Conservation (phyloP, 1,140 invertebrate species). For the Euschistus heros region DNA sequence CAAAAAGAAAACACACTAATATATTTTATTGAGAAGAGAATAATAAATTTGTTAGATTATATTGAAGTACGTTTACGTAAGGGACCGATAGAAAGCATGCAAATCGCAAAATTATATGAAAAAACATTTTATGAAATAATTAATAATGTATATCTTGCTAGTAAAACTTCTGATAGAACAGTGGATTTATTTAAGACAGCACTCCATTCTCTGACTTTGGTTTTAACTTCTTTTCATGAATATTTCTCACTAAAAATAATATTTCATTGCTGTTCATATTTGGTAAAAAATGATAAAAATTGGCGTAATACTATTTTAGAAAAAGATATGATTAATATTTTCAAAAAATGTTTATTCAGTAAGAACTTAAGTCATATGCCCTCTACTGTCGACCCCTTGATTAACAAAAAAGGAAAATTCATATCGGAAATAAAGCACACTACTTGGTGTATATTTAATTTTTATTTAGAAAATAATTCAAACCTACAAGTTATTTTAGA, state of each 20-base stretch:
- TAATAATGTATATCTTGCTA: too few species aligned
- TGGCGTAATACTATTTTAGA: background rate
- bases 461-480: background rate
- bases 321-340: background rate
- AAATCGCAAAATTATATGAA: too few species aligned
- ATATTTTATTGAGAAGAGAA: background rate
- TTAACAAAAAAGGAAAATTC: background rate
- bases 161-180: too few species aligned
- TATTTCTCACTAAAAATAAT: background rate
- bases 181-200: too few species aligned
- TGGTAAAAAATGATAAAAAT: background rate
- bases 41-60: background rate
- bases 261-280: background rate
- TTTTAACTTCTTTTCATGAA: slow-evolving; percentile 5
- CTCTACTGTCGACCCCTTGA: background rate
- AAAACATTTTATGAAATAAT: too few species aligned
- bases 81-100: too few species aligned
- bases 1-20: background rate
- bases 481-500: background rate
- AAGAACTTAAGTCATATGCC: background rate
- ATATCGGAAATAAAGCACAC: background rate
- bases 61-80: too few species aligned
- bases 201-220: background rate
- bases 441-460: background rate
- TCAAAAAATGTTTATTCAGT: background rate